Evolutionary conservation across 2,113 vertebrate species (phyloP), one percentile per base, ranked within the genome.

Genomic region (Xiphophorus couchianus): DNA sequence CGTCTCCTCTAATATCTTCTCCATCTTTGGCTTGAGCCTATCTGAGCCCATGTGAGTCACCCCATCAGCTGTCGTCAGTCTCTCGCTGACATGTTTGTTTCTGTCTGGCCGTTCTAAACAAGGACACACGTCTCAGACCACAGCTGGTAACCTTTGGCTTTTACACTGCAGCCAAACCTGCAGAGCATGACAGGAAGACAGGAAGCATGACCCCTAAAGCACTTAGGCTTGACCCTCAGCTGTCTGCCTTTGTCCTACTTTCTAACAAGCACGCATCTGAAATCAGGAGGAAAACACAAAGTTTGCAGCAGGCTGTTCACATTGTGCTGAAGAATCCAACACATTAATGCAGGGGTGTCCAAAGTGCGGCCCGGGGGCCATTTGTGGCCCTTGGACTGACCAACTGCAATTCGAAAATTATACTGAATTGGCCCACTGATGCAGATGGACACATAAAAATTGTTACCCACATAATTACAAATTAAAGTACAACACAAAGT

Each of bases 221-320:
- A 81, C 66, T 89, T 42, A 71, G 69, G 80, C 71, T 74, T 84
- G 86, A 85, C 82, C 81, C 75, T 75, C 74, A 64, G 61, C 63
- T 28, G 78, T 90, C 68, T 63, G 2, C 10, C 7, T 83, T 72
- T 70, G 62, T 89, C 80, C 71, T 80, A 73, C 81, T 48, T 27
- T 62, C 51, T 0, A 10, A 19, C 42, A 66, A 9, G 54, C 71
- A 77, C 22, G 35, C 10, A 37, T 37, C 35, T 8, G 1, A 3
- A 27, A 15, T 35, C 0, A 25, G 77, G 25, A 58, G 7, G 17
- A 58, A n/a, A 58, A n/a, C 51, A n/a, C 25, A 58, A 58, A 58
- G 22, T 25, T 9, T 3, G 51, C 14, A 19, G 44, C 44, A 14
- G 51, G 19, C 22, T 25, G 51, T 58, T 54, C 7, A 3, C 19